These are phyloP conservation scores for Hyperoplus lanceolatus DNA, from an alignment of 2,797 vertebrate genomes.

Conservation along the genomic window DNA sequence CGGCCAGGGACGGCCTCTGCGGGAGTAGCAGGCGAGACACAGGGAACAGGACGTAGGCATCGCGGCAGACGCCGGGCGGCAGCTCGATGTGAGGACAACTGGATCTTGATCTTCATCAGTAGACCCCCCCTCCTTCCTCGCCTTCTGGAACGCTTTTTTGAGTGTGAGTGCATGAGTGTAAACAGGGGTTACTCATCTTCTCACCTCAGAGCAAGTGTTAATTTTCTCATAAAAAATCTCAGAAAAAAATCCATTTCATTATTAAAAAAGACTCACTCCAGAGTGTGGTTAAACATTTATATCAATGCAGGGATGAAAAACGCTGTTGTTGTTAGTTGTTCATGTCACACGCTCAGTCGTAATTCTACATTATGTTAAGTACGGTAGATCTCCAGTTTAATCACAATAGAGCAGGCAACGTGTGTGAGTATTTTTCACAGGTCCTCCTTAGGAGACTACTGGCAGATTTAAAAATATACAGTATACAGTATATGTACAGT, in stretches of 20 bases:
- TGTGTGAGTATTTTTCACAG: conserved; percentile 1
- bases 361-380: conserved; percentile 46
- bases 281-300: conserved; percentile 62
- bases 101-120: too few species aligned
- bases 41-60: too few species aligned
- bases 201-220: conserved; percentile 41
- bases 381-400: conserved; percentile 31
- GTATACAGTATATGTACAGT: neutral
- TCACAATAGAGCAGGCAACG: conserved; percentile 13
- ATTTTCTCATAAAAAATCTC: conserved; percentile 51
- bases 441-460: neutral
- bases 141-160: too few species aligned
- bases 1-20: too few species aligned
- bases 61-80: too few species aligned
- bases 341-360: conserved; percentile 33
- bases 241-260: conserved; percentile 47
- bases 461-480: neutral
- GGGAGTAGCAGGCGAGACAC: too few species aligned
- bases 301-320: conserved; percentile 39
- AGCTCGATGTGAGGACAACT: too few species aligned
- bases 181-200: conserved; percentile 12
- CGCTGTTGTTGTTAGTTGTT: conserved; percentile 48
- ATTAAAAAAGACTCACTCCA: conserved; percentile 49
- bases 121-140: too few species aligned
- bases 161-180: neutral